phyloP scores from a whole-genome alignment of 2,113 vertebrate species.

The Fukomys damarensis region DNA sequence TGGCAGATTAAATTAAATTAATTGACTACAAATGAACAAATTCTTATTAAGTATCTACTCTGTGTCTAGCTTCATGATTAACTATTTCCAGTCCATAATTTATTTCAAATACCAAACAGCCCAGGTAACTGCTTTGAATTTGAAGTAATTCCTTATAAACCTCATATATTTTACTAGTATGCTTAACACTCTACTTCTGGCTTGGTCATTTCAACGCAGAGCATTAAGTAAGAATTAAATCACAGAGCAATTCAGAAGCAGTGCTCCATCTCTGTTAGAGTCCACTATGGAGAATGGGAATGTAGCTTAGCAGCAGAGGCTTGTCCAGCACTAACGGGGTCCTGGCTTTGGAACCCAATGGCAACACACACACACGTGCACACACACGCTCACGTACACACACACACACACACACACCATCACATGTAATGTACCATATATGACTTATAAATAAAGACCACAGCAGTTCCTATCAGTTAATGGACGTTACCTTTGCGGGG shows the following conservation, averaged over 20 bases:
- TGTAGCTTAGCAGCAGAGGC: background rate
- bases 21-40: background rate
- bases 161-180: background rate
- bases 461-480: background rate
- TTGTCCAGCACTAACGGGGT: background rate
- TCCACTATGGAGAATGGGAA: background rate
- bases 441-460: background rate
- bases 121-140: background rate
- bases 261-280: background rate
- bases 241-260: background rate
- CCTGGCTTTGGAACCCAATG: background rate
- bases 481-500: background rate
- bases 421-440: background rate
- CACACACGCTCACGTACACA: background rate
- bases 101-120: background rate
- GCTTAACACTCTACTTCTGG: slow-evolving; percentile 11
- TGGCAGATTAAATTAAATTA: background rate
- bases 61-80: background rate
- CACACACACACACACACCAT: background rate
- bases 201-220: background rate
- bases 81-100: background rate
- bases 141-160: slow-evolving; percentile 16
- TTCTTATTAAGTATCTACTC: background rate
- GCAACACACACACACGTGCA: no score
- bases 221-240: slow-evolving; percentile 29